Evolutionary conservation across 2,888 invertebrate genomes (phyloP).

Genomic region (Pilophorus perplexus): DNA sequence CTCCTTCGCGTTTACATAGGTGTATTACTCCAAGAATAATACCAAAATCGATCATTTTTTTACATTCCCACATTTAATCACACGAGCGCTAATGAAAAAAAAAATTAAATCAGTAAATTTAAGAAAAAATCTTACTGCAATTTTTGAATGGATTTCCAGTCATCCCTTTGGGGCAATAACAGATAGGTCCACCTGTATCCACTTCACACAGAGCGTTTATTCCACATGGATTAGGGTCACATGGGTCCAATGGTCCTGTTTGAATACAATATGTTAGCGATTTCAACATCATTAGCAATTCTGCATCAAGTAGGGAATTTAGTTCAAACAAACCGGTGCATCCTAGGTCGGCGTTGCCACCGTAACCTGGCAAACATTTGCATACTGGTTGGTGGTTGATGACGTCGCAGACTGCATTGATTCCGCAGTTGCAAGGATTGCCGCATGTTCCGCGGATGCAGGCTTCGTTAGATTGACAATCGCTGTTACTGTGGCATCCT

Average conservation of each 20-base stretch:
- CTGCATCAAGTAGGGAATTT: too few species aligned
- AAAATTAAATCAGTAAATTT: too few species aligned
- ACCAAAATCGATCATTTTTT: too few species aligned
- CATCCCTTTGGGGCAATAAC: slow-evolving; percentile 82
- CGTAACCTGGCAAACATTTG: slow-evolving; percentile 77
- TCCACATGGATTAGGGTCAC: slow-evolving; percentile 85
- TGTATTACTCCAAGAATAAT: too few species aligned
- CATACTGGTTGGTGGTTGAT: slow-evolving; percentile 75
- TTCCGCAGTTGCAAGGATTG: slow-evolving; percentile 75
- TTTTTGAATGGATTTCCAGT: slow-evolving; percentile 88
- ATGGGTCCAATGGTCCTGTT: slow-evolving; percentile 69
- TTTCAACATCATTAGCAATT: not conserved
- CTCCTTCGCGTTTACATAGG: too few species aligned
- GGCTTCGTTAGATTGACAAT: slow-evolving; percentile 71
- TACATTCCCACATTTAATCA: too few species aligned
- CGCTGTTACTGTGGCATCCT: slow-evolving; percentile 69
- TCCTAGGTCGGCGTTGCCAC: slow-evolving; percentile 69
- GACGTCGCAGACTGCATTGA: slow-evolving; percentile 78
- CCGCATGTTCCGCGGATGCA: slow-evolving; percentile 73
- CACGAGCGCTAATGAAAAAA: too few species aligned
- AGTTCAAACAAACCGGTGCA: slow-evolving; percentile 56
- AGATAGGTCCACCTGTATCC: slow-evolving; percentile 81
- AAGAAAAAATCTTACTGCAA: slow-evolving; percentile 70
- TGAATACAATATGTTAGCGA: not conserved
- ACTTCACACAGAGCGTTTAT: slow-evolving; percentile 77